Base-by-base conservation (phyloP, 2,113 vertebrate species). In the Malurus melanocephalus region DNA sequence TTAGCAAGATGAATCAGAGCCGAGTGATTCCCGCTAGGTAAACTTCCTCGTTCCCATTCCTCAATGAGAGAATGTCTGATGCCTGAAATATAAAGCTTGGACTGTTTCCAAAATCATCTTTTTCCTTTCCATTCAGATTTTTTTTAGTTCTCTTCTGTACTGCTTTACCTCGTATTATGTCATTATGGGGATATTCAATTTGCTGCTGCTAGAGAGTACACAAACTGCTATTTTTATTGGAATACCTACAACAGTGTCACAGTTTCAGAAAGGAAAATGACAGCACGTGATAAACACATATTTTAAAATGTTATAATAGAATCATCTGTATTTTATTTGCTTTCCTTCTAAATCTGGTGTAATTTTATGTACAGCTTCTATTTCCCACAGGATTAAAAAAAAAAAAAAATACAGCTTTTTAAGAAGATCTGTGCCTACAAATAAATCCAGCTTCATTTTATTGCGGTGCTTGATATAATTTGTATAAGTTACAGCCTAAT, bases 381-480 rank as follows among this genome's bases (percentile, higher is more conserved):
- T 84, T 94, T 95, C 57, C 33, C 49, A 55, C 18, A 38, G 80
- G 73, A 84, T 89, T 92, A n/a, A n/a, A n/a, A n/a, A n/a, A n/a
- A n/a, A n/a, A 0, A 21, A 62, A 66, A 75, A 89, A 42, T 68
- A 42, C 61, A 64, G 60, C 32, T 77, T 90, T 93, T 85, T 84
- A 88, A 93, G 79, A 84, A 82, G 55, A 80, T 84, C 87, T 64
- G 13, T 87, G 52, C 27, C 48, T 80, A 68, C 76, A 85, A 77
- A 91, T 88, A 93, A 93, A 91, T 83, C 75, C 89, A 55, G 35
- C 33, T 90, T 78, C 61, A 0, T 92, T 94, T 92, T 84, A 87
- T 68, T 91, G 46, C 26, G 62, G 7, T 11, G 30, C 21, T 87
- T 89, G 30, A 82, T 90, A 76, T 48, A 79, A 92, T 88, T 90